These are phyloP conservation scores for Archocentrus centrarchus DNA, from an alignment of 2,113 vertebrate species.

Conservation along the genomic window DNA sequence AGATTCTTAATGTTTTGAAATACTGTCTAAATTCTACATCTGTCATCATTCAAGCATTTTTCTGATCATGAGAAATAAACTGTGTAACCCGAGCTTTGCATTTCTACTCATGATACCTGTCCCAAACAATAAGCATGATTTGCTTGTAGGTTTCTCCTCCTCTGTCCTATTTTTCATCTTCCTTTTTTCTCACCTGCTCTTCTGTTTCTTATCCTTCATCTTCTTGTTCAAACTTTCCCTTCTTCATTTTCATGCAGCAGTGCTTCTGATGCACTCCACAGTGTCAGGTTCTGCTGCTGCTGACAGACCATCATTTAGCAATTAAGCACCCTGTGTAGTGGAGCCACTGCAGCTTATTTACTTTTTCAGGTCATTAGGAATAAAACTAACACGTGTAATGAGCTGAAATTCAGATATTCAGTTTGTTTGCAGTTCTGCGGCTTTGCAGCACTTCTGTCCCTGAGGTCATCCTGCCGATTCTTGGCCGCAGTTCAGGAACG, in stretches of 20 bases:
- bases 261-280: not conserved
- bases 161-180: not conserved
- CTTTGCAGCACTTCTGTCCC: conserved; percentile 19
- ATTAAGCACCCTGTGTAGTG: conserved; percentile 23
- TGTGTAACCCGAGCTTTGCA: not conserved
- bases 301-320: conserved; percentile 57
- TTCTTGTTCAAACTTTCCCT: not conserved
- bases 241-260: not conserved
- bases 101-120: not conserved
- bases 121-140: not conserved
- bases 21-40: not conserved
- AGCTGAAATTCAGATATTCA: conserved; percentile 33
- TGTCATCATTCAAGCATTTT: not conserved
- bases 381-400: conserved; percentile 61
- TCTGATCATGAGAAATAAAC: not conserved
- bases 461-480: conserved; percentile 28
- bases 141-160: not conserved
- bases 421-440: conserved; percentile 46
- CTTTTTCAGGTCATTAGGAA: conserved; percentile 66
- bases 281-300: not conserved
- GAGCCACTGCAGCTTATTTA: conserved; percentile 53
- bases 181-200: not conserved
- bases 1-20: not conserved
- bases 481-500: not conserved
- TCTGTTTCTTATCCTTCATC: not conserved